Base-by-base conservation (phyloP, 2,888 invertebrate genomes). In the Andrena bucephala region DNA sequence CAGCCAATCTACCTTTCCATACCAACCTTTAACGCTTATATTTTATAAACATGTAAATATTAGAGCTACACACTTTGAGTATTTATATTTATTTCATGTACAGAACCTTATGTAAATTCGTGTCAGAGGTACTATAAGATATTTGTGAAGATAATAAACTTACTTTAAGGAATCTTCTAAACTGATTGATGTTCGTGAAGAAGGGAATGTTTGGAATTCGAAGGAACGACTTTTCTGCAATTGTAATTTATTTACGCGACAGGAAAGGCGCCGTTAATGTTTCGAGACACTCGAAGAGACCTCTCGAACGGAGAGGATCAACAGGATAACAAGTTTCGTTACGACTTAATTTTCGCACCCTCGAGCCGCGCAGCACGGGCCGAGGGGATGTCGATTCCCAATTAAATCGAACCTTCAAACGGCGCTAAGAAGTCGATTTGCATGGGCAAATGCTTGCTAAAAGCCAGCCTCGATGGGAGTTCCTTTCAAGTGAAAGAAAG, bases 311-410 rank as follows among this genome's bases (percentile, higher is more conserved):
- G 5, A 20, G 66, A 66, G 42, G 27, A 42, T 8, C 24, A 57
- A 57, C 57, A 57, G 31, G n/a, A 31, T 10, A 70, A 77, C 59
- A 79, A 70, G 69, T 66, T 13, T 77, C 65, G 66, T 80, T 80
- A 77, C n/a, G 29, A 27, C 48, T 67, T 78, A 60, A 78, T 69
- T 54, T 73, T 79, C 42, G 48, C 73, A 20, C 42, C 13, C 36
- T 65, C 31, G 42, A 69, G 13, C 7, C 16, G 29, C 33, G 27
- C 5, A 33, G 20, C 31, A 20, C 33, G 16, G 54, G 31, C 16
- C 59, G 16, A 42, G 42, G 42, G 42, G 16, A 16, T 0, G 57
- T 59, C 57, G 57, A 27, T 50, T 75, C n/a, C 67, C 68, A 75
- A 68, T 75, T 75, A 75, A 68, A 20, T 42, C 20, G 73, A 36